These are phyloP conservation scores for Neodiprion fabricii DNA, from an alignment of 1,140 invertebrate genomes.

Conservation along the genomic window DNA sequence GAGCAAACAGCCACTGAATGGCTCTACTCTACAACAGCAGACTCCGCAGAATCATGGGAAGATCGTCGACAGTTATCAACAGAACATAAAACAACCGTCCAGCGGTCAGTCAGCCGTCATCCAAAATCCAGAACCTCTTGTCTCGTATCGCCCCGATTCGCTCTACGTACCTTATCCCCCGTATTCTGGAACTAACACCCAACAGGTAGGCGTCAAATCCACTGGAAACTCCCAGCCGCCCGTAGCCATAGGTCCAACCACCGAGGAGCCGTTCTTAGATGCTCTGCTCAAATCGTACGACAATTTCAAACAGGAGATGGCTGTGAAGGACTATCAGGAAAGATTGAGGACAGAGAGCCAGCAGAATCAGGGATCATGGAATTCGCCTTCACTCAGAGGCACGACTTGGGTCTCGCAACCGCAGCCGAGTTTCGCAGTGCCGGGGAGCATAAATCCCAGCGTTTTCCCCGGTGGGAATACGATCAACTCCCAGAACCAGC, in stretches of 20 bases:
- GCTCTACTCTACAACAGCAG: too few relatives aligned
- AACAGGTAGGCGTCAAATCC: neutral
- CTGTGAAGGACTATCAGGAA: neutral
- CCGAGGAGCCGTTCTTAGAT: conserved; percentile 27
- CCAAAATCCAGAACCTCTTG: neutral
- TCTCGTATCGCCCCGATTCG: neutral
- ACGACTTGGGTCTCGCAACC: conserved; percentile 6
- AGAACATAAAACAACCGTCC: neutral
- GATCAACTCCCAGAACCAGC: neutral
- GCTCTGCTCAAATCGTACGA: conserved; percentile 30
- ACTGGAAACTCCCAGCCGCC: neutral
- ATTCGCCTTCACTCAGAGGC: neutral
- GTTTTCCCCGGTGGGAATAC: neutral
- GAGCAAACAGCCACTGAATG: too few relatives aligned
- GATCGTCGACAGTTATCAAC: conserved; percentile 8
- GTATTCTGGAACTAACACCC: neutral
- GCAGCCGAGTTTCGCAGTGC: neutral
- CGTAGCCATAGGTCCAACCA: conserved; percentile 9
- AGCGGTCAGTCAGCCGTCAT: neutral
- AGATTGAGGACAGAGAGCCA: neutral
- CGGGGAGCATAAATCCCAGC: neutral
- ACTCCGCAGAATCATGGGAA: neutral
- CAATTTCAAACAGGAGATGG: conserved; percentile 26
- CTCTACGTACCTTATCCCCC: conserved; percentile 12
- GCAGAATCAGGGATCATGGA: too few relatives aligned